These are phyloP conservation scores for Pseudorhombus dupliciocellatus DNA, from an alignment of 2,113 vertebrate genomes.

Conservation along the genomic window DNA sequence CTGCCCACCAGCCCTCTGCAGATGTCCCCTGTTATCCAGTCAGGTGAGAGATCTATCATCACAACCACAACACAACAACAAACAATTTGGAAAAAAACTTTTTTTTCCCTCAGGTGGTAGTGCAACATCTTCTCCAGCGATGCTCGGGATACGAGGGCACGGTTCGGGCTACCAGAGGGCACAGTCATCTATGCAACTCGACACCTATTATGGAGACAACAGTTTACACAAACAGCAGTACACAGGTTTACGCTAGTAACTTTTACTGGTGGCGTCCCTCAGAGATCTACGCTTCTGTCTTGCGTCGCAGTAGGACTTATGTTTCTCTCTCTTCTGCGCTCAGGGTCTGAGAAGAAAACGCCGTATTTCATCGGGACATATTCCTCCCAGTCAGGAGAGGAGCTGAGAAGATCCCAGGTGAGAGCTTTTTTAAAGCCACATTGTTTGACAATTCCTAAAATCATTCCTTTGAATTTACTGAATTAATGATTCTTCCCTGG, in stretches of 20 bases:
- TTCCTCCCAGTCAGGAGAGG: slow-evolving; percentile 94
- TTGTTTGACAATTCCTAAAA: too few species aligned
- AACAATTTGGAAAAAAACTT: too few species aligned
- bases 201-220: slow-evolving; percentile 91
- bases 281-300: neutral
- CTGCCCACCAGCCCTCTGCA: slow-evolving; percentile 93
- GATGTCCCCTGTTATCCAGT: slow-evolving; percentile 95
- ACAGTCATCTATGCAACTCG: slow-evolving; percentile 96
- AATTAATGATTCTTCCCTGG: neutral
- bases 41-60: slow-evolving; percentile 83
- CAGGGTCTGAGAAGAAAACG: slow-evolving; percentile 94
- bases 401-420: slow-evolving; percentile 90
- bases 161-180: slow-evolving; percentile 91
- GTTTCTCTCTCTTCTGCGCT: slow-evolving; percentile 2
- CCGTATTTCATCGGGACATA: slow-evolving; percentile 97
- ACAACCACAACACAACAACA: neutral
- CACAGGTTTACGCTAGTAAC: slow-evolving; percentile 81
- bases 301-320: neutral
- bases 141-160: slow-evolving; percentile 92
- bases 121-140: slow-evolving; percentile 94
- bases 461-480: too few species aligned
- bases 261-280: neutral
- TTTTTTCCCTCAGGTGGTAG: slow-evolving; percentile 86
- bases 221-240: slow-evolving; percentile 88
- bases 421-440: slow-evolving; percentile 37